A percentile compares a stretch with the other conserved stretches of the same genome.
Conservation (phyloP, 1,140 invertebrate genomes). For the Trachymyrmex cornetzi region DNA sequence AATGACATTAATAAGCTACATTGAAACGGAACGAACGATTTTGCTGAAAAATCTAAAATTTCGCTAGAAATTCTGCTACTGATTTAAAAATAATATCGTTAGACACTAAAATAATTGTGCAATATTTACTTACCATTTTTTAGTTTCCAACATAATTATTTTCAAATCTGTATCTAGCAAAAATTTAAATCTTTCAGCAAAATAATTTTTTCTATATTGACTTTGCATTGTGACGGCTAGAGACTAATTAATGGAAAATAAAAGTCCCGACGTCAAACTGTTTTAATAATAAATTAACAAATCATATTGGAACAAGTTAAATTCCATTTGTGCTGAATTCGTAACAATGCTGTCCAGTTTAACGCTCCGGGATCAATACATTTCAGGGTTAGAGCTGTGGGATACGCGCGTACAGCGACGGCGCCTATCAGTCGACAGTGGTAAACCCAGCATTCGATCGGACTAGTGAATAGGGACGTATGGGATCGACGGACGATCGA, state of each 20-base stretch:
- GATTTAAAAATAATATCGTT: no score
- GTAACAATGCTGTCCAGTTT: conserved; percentile 37
- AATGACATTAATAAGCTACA: conserved; percentile 1
- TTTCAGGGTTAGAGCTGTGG: conserved; percentile 20
- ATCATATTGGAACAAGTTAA: not conserved
- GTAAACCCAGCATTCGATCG: conserved; percentile 77
- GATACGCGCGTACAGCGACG: conserved; percentile 27
- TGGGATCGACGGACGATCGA: conserved; percentile 67
- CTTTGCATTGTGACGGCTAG: not conserved
- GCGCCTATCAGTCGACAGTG: conserved; percentile 65
- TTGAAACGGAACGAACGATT: not conserved
- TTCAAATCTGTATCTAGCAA: no score
- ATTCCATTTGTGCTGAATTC: conserved; percentile 25
- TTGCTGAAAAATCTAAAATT: no score
- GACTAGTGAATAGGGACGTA: conserved; percentile 51
- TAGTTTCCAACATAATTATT: no score
- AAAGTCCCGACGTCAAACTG: not conserved
- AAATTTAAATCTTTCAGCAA: no score
- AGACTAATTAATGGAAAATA: not conserved
- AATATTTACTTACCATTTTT: no score
- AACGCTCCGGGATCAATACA: conserved; percentile 34
- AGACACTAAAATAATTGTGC: no score
- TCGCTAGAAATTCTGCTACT: no score
- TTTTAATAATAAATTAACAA: conserved; percentile 11
- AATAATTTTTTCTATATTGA: no score